A percentile compares a stretch with the other conserved stretches of the same genome.
Evolutionary conservation across 2,797 vertebrate species (phyloP).

Genomic region (Poeciliopsis presidionis): DNA sequence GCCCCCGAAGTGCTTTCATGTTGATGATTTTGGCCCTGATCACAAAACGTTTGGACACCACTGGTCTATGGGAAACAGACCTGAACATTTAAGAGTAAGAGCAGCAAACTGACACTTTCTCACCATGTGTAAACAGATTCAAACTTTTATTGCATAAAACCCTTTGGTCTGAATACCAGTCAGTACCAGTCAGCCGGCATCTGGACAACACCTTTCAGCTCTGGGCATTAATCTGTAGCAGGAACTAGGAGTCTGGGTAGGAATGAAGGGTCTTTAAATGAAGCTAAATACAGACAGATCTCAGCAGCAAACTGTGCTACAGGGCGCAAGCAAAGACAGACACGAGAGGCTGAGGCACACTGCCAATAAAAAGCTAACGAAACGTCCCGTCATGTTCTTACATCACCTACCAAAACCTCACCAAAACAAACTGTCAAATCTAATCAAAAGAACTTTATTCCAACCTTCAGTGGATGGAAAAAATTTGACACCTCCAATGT

Average conservation of each 20-base stretch:
- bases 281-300: constrained; percentile 1
- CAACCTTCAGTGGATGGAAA: not conserved
- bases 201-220: constrained; percentile 22
- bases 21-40: too few species aligned
- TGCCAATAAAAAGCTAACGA: not conserved
- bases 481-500: not conserved
- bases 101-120: not conserved
- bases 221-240: constrained; percentile 8
- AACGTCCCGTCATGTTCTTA: not conserved
- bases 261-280: not conserved
- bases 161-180: constrained; percentile 11
- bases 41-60: too few species aligned
- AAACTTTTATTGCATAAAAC: not conserved
- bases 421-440: not conserved
- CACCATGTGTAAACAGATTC: not conserved
- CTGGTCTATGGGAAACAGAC: not conserved
- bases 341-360: not conserved
- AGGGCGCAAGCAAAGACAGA: not conserved
- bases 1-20: too few species aligned
- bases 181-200: constrained; percentile 8
- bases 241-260: not conserved
- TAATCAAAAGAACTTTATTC: not conserved
- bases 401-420: not conserved
- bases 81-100: not conserved
- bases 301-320: not conserved